Conservation (phyloP, 23 tunicate species). For the Ciona savignyi region DNA sequence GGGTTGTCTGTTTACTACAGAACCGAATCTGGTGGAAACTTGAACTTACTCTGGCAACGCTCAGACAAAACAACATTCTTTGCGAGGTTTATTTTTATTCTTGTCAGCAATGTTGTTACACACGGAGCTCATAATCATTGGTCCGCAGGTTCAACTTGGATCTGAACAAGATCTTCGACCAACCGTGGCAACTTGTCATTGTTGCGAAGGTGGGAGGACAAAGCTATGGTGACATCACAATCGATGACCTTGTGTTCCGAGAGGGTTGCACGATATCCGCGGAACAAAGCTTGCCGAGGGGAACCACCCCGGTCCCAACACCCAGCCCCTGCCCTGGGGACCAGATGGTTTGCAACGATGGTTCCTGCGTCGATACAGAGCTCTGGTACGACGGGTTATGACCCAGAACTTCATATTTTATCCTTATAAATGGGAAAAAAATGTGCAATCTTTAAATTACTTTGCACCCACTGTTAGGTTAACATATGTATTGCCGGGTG, state of each 20-base stretch:
- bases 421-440: too few relatives aligned
- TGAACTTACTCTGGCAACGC: slow-evolving; percentile 49
- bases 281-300: slow-evolving; percentile 56
- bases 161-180: slow-evolving; percentile 36
- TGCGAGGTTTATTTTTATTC: too few relatives aligned
- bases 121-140: too few relatives aligned
- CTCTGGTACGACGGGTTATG: neutral
- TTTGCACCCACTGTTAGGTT: too few relatives aligned
- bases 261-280: slow-evolving; percentile 39
- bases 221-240: slow-evolving; percentile 62
- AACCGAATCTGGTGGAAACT: slow-evolving; percentile 64
- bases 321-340: slow-evolving; percentile 77
- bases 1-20: slow-evolving; percentile 56
- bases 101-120: too few relatives aligned
- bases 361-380: slow-evolving; percentile 35
- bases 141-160: slow-evolving; percentile 39
- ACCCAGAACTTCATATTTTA: too few relatives aligned
- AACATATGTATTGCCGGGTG: too few relatives aligned
- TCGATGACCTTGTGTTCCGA: slow-evolving; percentile 85
- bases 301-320: slow-evolving; percentile 84
- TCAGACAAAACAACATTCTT: slow-evolving; percentile 42
- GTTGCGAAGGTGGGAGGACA: slow-evolving; percentile 77
- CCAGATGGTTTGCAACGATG: slow-evolving; percentile 62
- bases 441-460: too few relatives aligned
- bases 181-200: slow-evolving; percentile 58